Conservation (phyloP, 2,888 invertebrate genomes). For the Coenonympha glycerion region DNA sequence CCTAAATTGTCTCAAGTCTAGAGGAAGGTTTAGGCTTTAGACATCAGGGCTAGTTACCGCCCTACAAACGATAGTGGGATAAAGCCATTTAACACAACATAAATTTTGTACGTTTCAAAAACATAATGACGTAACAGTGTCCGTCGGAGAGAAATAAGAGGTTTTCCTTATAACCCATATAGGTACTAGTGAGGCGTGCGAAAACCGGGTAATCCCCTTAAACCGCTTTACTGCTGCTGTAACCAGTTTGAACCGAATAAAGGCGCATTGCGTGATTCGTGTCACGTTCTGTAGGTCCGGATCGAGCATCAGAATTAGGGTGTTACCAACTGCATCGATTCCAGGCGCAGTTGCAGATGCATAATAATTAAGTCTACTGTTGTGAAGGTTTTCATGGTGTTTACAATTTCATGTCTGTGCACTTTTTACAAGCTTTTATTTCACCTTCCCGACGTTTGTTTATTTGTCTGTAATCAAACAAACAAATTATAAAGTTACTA, state of each 20-base stretch:
- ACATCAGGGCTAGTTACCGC: too few relatives aligned
- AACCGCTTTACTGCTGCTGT: slow-evolving; percentile 1
- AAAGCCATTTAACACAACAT: neutral
- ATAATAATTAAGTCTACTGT: slow-evolving; percentile 24
- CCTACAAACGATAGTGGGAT: neutral
- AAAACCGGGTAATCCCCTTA: neutral
- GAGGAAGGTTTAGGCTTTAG: too few relatives aligned
- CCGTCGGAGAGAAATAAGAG: neutral
- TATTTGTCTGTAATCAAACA: too few relatives aligned
- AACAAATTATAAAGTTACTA: too few relatives aligned
- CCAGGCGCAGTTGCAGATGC: slow-evolving; percentile 29
- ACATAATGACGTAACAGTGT: too few relatives aligned
- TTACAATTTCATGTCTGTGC: neutral
- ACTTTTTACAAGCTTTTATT: neutral
- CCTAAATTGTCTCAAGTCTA: too few relatives aligned
- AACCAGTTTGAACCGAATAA: slow-evolving; percentile 44
- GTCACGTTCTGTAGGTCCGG: slow-evolving; percentile 44
- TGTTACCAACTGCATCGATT: slow-evolving; percentile 35
- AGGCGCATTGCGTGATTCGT: slow-evolving; percentile 46
- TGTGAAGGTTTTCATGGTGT: slow-evolving; percentile 11
- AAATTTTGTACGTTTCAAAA: too few relatives aligned
- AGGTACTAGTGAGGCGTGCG: slow-evolving; percentile 17
- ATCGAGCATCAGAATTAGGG: slow-evolving; percentile 42
- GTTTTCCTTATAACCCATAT: neutral
- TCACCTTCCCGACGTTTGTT: too few relatives aligned